Conservation (phyloP, 1,140 invertebrate genomes). For the Tachypleus tridentatus region DNA sequence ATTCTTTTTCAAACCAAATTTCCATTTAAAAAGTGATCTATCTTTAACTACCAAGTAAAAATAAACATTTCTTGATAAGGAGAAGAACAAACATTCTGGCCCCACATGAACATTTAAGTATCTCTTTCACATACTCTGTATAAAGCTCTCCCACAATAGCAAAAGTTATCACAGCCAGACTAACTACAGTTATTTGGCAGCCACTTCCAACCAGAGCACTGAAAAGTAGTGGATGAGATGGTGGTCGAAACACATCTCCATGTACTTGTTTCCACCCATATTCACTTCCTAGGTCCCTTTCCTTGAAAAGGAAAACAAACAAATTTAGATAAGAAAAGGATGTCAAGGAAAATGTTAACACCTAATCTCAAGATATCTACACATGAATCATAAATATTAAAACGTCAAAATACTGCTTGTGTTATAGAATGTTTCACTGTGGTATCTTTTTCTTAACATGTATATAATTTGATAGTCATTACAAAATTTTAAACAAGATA, state of each 20-base stretch:
- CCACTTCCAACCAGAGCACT: constrained; percentile 90
- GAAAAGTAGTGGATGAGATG: constrained; percentile 79
- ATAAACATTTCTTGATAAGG: too few relatives aligned
- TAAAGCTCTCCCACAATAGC: constrained; percentile 97
- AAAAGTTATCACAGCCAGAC: constrained; percentile 85
- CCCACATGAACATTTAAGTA: too few relatives aligned
- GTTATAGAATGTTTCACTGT: neutral
- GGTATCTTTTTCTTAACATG: neutral
- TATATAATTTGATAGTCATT: neutral
- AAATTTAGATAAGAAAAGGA: neutral
- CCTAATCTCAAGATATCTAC: too few relatives aligned
- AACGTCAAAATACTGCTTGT: neutral
- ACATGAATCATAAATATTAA: too few relatives aligned
- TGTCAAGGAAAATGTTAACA: too few relatives aligned
- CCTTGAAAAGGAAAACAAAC: constrained; percentile 38
- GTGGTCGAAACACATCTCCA: constrained; percentile 96
- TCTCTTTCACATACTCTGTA: constrained; percentile 60
- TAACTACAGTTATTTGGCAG: constrained; percentile 84
- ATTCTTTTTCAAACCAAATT: constrained; percentile 10
- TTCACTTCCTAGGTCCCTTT: constrained; percentile 94
- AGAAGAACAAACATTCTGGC: too few relatives aligned
- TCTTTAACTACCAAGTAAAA: too few relatives aligned
- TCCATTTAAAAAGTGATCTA: too few relatives aligned
- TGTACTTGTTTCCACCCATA: constrained; percentile 99
- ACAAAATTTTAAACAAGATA: neutral